phyloP scores from a whole-genome alignment of 1,140 invertebrate species.

The Trachymyrmex cornetzi region DNA sequence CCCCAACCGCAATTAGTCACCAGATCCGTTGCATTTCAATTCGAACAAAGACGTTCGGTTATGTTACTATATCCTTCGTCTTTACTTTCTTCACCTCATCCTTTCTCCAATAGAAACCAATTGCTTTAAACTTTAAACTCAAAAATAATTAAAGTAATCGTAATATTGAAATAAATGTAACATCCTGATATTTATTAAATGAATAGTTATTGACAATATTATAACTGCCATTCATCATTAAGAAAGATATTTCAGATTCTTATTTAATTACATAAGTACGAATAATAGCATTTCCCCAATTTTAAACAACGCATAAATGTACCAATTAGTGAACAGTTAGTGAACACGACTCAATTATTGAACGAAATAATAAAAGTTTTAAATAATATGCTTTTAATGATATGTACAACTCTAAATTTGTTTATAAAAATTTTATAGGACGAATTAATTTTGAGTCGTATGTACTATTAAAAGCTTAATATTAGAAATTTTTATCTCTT shows the following conservation, averaged over 20 bases:
- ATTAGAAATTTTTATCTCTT: no score
- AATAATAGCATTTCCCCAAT: not conserved
- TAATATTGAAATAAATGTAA: not conserved
- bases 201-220: not conserved
- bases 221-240: not conserved
- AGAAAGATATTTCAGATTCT: not conserved
- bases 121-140: not conserved
- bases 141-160: not conserved
- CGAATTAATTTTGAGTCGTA: no score
- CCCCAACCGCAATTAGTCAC: conserved; percentile 43
- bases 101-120: not conserved
- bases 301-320: not conserved
- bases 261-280: not conserved
- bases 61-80: not conserved
- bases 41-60: conserved; percentile 7
- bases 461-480: no score
- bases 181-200: not conserved
- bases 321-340: no score
- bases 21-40: conserved; percentile 13
- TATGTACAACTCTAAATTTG: no score
- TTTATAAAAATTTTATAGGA: no score
- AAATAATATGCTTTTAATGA: no score
- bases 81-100: not conserved
- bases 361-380: no score
- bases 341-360: no score